Base-by-base conservation (phyloP, 2,113 vertebrate species). In the Amphiprion ocellaris region DNA sequence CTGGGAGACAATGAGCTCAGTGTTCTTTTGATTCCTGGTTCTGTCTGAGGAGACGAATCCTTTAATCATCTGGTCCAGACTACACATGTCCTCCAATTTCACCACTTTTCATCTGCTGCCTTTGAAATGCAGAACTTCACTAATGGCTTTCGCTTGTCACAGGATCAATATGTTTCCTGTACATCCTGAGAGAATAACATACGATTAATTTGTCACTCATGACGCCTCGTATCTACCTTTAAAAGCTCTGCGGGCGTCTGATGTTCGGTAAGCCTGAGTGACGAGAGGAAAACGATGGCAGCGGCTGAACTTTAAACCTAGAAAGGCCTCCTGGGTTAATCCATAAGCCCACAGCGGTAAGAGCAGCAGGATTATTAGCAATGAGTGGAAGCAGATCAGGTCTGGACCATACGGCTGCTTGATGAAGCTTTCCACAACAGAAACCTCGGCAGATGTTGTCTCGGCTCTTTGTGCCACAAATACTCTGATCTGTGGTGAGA, bases 111-210 rank as follows among this genome's bases (percentile, higher is more conserved):
- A 89, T 86, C 84, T 77, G 10, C 69, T 14, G 23, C 75, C 79
- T 88, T 90, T 92, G 79, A 89, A 89, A 92, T 87, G 87, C 79
- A 86, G 67, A 87, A 82, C 66, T 77, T 53, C 65, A n/a, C 86
- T 79, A 89, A 84, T 85, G 84, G 82, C 56, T 82, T 76, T 72
- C 65, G 56, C 72, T 87, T 86, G 86, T 90, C 84, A 82, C 70
- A 58, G 49, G 84, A 90, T 87, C 89, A 86, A 86, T 86, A 79
- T 62, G 1, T 78, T 69, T 21, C 54, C 77, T 68, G 79, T 80
- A 64, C 55, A 56, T 87, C 79, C 74, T 62, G 30, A 58, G 74
- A 81, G 79, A 81, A 86, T 74, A 83, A 81, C 72, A 62, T 30
- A 11, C 49, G 49, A 50, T 58, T 71, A 61, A 87, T 83, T 79